Conservation (phyloP, 2,797 vertebrate genomes). For the Trichosurus vulpecula region DNA sequence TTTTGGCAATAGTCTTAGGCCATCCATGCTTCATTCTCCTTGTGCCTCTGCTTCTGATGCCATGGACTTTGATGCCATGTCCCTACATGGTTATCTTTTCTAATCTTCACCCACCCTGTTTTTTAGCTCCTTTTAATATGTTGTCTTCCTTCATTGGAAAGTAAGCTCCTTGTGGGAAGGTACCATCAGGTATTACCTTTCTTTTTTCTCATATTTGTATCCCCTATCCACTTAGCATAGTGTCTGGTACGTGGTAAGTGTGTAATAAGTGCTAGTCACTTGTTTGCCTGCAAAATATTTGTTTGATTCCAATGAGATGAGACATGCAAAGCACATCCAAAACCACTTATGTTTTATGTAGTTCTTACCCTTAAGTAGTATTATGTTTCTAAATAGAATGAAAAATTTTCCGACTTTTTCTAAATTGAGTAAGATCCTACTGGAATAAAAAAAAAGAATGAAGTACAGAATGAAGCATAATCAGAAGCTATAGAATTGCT, state of each 20-base stretch:
- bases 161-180: neutral
- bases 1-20: neutral
- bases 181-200: neutral
- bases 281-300: neutral
- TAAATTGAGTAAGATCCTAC: conserved; percentile 41
- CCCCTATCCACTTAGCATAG: neutral
- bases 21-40: neutral
- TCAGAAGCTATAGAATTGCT: conserved; percentile 44
- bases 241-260: neutral
- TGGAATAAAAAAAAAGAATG: conserved; percentile 1
- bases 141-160: neutral
- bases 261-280: neutral
- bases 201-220: neutral
- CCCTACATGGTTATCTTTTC: neutral
- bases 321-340: neutral
- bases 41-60: neutral
- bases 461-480: conserved; percentile 10
- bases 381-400: neutral
- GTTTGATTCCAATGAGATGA: neutral
- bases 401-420: conserved; percentile 40
- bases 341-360: neutral
- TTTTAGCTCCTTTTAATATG: neutral
- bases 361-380: conserved; percentile 18
- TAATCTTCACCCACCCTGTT: neutral
- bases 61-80: neutral